A percentile compares a stretch with the other conserved stretches of the same genome.
phyloP scores from a whole-genome alignment of 2,113 vertebrate species.

The Irena cyanogastra region DNA sequence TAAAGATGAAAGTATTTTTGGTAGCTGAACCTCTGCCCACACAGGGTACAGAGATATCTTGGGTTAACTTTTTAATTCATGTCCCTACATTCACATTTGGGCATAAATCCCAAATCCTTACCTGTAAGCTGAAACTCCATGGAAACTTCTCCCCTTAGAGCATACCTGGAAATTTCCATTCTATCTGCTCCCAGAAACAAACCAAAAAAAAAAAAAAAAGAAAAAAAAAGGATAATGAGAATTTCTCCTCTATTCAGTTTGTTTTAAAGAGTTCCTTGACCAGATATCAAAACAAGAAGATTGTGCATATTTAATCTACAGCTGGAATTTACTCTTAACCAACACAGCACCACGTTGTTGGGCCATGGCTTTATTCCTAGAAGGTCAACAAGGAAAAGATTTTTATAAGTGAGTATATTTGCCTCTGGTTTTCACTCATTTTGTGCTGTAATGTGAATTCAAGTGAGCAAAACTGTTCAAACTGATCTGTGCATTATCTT shows the following conservation, averaged over 20 bases:
- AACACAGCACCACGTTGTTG: rapidly evolving
- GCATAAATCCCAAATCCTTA: not conserved
- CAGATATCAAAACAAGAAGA: not conserved
- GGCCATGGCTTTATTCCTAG: not conserved
- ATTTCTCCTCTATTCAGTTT: not conserved
- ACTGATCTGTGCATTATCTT: not conserved
- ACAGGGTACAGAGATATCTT: not conserved
- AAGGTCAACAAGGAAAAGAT: not conserved
- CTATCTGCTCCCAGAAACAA: not conserved
- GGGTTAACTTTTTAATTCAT: not conserved
- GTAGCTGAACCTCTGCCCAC: not conserved
- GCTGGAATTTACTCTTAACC: not conserved
- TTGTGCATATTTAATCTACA: not conserved
- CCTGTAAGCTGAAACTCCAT: not conserved
- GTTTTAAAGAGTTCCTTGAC: not conserved
- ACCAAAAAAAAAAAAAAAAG: no score
- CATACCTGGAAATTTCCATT: not conserved
- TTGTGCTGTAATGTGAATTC: not conserved
- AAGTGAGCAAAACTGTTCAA: not conserved
- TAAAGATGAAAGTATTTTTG: not conserved
- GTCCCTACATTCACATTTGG: not conserved
- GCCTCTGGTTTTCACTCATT: not conserved
- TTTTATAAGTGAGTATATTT: not conserved
- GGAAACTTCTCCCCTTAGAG: not conserved
- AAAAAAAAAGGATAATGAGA: not conserved